A percentile compares a stretch with the other conserved stretches of the same genome.
These are phyloP conservation scores for Elgonia sp. DNA, from an alignment of 2,888 invertebrate genomes.

Conservation along the genomic window DNA sequence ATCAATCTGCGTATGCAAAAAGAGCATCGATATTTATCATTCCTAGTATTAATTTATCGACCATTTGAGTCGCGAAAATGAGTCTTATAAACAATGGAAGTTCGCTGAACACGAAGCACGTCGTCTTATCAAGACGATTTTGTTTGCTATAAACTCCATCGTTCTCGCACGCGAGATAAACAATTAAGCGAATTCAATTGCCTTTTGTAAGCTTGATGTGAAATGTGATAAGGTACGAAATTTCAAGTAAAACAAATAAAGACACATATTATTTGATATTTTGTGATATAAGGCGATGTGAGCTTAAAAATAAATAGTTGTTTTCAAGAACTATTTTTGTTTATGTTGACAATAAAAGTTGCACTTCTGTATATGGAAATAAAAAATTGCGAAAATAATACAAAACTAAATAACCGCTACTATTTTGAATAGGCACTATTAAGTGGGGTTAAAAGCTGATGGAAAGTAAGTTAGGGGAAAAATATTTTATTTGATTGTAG, in stretches of 20 bases:
- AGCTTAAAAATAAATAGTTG: too few species aligned
- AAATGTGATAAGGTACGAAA: slow-evolving; percentile 2
- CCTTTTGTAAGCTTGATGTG: background rate
- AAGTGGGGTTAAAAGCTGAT: too few species aligned
- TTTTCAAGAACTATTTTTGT: too few species aligned
- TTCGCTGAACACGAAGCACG: background rate
- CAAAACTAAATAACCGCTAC: too few species aligned
- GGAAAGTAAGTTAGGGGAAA: too few species aligned
- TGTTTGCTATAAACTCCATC: background rate
- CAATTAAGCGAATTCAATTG: slow-evolving; percentile 15
- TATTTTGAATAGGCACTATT: too few species aligned
- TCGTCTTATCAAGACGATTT: background rate
- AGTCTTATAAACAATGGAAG: background rate
- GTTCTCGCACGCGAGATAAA: background rate
- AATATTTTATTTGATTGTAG: too few species aligned
- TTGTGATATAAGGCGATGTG: too few species aligned
- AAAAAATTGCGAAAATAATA: too few species aligned
- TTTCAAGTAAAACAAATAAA: slow-evolving; percentile 3
- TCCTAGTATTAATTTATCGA: background rate
- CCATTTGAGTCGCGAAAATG: background rate
- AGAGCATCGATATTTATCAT: background rate
- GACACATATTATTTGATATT: too few species aligned
- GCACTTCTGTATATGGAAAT: too few species aligned
- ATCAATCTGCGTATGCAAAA: background rate
- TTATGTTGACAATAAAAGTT: too few species aligned